These are phyloP conservation scores for Halcyon badia DNA, from an alignment of 2,797 vertebrate genomes.

Conservation along the genomic window DNA sequence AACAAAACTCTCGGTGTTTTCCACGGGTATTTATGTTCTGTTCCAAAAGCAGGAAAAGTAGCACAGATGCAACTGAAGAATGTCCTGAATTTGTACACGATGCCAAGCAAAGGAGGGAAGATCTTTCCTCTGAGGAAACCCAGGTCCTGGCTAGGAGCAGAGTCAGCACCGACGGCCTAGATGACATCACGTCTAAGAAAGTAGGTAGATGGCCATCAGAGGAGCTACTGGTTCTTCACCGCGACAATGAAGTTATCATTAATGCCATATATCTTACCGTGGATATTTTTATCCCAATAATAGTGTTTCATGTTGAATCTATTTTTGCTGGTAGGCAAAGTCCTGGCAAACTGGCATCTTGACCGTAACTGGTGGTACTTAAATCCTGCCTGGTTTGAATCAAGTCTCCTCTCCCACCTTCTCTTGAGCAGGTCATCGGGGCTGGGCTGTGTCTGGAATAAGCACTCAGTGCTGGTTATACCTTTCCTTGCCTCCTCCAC, in stretches of 20 bases:
- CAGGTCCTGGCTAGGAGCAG: neutral
- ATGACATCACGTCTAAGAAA: slow-evolving; percentile 69
- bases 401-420: neutral
- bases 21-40: neutral
- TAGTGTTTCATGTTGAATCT: neutral
- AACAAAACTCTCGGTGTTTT: neutral
- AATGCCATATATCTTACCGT: neutral
- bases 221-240: neutral
- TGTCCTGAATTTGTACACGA: neutral
- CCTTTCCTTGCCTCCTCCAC: neutral
- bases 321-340: neutral
- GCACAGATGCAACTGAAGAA: neutral
- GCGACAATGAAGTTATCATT: neutral
- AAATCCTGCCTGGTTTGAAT: neutral
- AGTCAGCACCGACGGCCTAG: neutral
- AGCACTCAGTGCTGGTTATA: fast-evolving
- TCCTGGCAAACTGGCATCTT: neutral
- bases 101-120: neutral
- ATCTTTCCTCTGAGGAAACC: neutral
- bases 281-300: neutral
- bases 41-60: neutral
- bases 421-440: neutral
- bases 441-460: neutral
- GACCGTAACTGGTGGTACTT: neutral
- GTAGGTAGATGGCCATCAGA: slow-evolving; percentile 37